Evolutionary conservation across 2,113 vertebrate species (phyloP), one percentile per base, ranked within the genome.

Genomic region (Chinchilla lanigera): DNA sequence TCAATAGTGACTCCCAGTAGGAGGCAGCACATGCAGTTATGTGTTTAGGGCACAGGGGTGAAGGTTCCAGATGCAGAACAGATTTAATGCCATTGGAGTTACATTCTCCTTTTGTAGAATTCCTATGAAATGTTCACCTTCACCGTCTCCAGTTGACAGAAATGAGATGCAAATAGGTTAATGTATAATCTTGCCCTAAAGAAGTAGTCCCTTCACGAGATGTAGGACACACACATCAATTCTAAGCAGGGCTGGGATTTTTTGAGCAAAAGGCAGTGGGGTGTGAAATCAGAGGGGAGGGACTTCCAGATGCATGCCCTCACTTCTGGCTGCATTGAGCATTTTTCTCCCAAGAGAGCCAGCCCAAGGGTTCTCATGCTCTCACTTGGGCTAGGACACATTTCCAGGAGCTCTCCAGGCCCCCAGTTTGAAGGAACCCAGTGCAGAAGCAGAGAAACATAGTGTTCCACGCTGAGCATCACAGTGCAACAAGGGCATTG

Each of bases 141-240:
- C 54, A 24, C 89, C 67, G 20, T 61, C 38, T 20, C 47, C 58
- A 61, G 84, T 44, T 93, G 96, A 92, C 84, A 93, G 33, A 83
- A 89, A 93, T 93, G 87, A 94, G 88, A 90, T 88, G 92, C 92
- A 96, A 97, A 92, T 83, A 96, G 65, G 81, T 95, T 97, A 93
- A 94, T 75, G 89, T 86, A 63, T 83, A 86, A 95, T 88, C 82
- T 93, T 90, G 94, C 71, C 90, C 94, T 88, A 56, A 93, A 96
- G 81, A 82, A 63, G 86, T 0, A 50, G 65, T 44, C 22, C 69
- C 77, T 77, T 75, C 86, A 28, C 0, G 1, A 28, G 50, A 71
- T 26, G 88, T 82, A 71, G 92, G 92, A 81, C 88, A 52, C 44
- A 65, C 33, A 52, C 77, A 54, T 54, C 52, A 9, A 58, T 80